Evolutionary conservation across 2,797 vertebrate species (phyloP), one percentile per base, ranked within the genome.

Genomic region (Sparus aurata): DNA sequence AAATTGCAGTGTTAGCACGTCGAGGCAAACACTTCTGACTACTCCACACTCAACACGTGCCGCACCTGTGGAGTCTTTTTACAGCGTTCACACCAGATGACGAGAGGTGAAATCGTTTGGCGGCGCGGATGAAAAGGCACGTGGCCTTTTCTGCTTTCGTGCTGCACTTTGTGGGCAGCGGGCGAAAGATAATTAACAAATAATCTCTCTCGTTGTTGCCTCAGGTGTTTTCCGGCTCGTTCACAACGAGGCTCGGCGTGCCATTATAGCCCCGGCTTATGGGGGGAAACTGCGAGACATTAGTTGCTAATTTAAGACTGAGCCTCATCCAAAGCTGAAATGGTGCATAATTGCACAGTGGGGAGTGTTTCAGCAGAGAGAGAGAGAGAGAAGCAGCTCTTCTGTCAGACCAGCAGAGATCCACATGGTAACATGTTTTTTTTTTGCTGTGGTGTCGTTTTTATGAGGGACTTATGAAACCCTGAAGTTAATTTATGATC

Each of bases 311-410:
- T 90, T 88, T 85, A 79, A 85, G 82, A 79, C 53, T 12, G 43
- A 75, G 46, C 18, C 50, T 83, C 67, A 74, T 83, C 82, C 47
- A 30, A 54, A 72, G 81, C 82, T 83, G 82, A 76, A 82, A 81
- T 77, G 58, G 65, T 76, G 74, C 73, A 77, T 86, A 84, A 89
- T 84, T 88, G 65, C 75, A 82, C 79, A 84, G 78, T 61, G 55
- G 80, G 84, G 71, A 82, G 72, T 25, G 70, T 65, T 77, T 13
- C 20, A 30, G 58, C 62, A 13, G 71, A 77, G 57, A 52, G 27
- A 27, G 27, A 13, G 71, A 77, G 57, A 52, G 27, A 27, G 27
- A 27, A 77, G 46, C 38, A 69, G 12, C 55, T 73, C 12, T 63
- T 73, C 63, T 77, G 8, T 80, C 71, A 64, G n/a, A 57, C 55